Base-by-base conservation (phyloP, 64 coral and sea anemone genomes). In the Platygyra sinensis region DNA sequence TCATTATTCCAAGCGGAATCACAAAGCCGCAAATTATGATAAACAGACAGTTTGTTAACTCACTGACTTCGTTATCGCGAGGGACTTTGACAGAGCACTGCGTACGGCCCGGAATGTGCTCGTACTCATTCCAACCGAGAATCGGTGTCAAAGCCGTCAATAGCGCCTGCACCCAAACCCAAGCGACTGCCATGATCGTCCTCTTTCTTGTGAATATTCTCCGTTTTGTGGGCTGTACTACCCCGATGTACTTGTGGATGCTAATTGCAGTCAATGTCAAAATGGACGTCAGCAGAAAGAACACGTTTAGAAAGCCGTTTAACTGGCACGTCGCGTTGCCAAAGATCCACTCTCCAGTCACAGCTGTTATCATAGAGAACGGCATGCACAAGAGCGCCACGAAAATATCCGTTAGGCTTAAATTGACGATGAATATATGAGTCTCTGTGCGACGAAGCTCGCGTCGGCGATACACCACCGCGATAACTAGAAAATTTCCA, bases 211-310 rank as follows among this genome's bases (percentile, higher is more conserved):
- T 89, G n/a, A 71, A 85, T 8, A 94, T 65, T 77, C 80, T 75
- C 50, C 38, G 57, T 19, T 30, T 76, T 0, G 82, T 63, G 11
- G 87, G 87, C 73, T 84, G 74, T 5, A 85, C 92, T 39, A 94
- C 88, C 0, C 86, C 92, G 19, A 94, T 63, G 64, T 94, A 94
- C 59, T 89, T 94, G 72, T 94, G 87, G 62, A 94, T 77, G 62
- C 92, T 94, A 32, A 94, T 94, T 52, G 92, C 92, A 10, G 92
- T 94, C n/a, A 94, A 67, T 62, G 92, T 94, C 42, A 94, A 75
- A 33, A 94, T 94, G 0, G 92, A 94, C 17, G 80, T 85, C 27
- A 94, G 67, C 5, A 94, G 72, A 36, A 94, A 94, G 28, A 94
- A 94, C 15, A 94, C 79, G n/a, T 94, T 94, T 12, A 94, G 71